Evolutionary conservation across 2,797 vertebrate genomes (phyloP).

Genomic region (Graptemys geographica): DNA sequence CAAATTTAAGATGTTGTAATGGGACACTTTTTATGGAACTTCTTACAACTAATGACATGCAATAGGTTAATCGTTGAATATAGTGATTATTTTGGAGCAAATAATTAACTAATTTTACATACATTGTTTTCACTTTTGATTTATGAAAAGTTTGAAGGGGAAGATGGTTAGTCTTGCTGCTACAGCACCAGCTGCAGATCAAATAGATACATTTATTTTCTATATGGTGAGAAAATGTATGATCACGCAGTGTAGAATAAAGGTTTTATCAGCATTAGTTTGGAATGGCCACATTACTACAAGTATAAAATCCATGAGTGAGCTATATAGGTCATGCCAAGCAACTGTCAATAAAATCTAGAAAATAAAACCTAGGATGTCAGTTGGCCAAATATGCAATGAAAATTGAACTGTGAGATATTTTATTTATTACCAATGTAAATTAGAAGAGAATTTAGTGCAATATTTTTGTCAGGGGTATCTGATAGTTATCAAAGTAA

Average conservation of each 20-base stretch:
- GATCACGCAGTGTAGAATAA: neutral
- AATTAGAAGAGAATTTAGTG: neutral
- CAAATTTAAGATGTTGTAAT: neutral
- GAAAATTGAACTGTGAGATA: neutral
- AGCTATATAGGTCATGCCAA: neutral
- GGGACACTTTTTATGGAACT: neutral
- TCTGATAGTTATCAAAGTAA: neutral
- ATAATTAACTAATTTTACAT: neutral
- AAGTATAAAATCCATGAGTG: slow-evolving; percentile 12
- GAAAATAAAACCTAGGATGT: neutral
- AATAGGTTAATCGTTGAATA: neutral
- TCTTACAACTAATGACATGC: neutral
- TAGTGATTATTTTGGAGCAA: neutral
- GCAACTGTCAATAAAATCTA: neutral
- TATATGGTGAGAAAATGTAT: neutral
- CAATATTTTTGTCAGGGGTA: neutral
- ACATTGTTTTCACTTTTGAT: neutral
- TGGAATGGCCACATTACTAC: neutral
- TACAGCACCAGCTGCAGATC: neutral
- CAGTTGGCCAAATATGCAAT: neutral
- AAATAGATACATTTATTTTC: slow-evolving; percentile 11
- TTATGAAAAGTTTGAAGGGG: neutral
- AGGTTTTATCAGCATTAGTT: slow-evolving; percentile 34
- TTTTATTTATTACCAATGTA: neutral
- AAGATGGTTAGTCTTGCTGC: neutral